Base-by-base conservation (phyloP, 2,888 invertebrate species). In the Eristalis pertinax region DNA sequence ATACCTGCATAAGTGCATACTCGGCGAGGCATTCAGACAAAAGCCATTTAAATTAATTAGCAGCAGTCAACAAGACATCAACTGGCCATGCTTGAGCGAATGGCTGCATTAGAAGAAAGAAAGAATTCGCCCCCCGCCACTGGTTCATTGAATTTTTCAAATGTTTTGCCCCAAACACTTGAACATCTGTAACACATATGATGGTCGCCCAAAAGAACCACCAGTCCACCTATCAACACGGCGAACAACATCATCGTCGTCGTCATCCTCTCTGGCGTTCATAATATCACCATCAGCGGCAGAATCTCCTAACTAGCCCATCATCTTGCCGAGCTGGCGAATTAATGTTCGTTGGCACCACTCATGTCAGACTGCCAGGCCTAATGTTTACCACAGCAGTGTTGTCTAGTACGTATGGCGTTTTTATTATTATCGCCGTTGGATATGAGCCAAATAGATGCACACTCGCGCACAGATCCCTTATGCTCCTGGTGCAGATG, bases 311-410 rank as follows among this genome's bases (percentile, higher is more conserved):
- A 86, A 86, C 86, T 75, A 83, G 83, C 86, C 83, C 86, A 75
- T 83, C 83, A 82, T 83, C 74, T 75, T 83, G 65, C 11, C 62
- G 62, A 78, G 65, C 70, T 78, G 65, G 77, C 81, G 78, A 83
- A 86, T 86, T 83, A 86, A 86, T 86, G 82, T 75, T 78, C 74
- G 74, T 78, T 86, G 86, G 86, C 86, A 86, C 78, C 78, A 67
- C 78, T 83, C 75, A 78, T 82, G 78, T 86, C 86, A 78, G 70
- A 35, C 86, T 83, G 74, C 58, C 85, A 73, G 77, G 67, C 56
- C 70, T 75, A 78, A 72, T 83, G 82, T 82, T 78, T 78, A 77
- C 73, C 74, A 26, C 11, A 38, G 35, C 35, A 38, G 8, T 38
- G 13, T 38, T 38, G 69, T 78, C 63, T 60, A 29, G 72, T 70